A percentile compares a stretch with the other conserved stretches of the same genome.
These are phyloP conservation scores for Megaceryle alcyon DNA, from an alignment of 2,797 vertebrate species.

Conservation along the genomic window DNA sequence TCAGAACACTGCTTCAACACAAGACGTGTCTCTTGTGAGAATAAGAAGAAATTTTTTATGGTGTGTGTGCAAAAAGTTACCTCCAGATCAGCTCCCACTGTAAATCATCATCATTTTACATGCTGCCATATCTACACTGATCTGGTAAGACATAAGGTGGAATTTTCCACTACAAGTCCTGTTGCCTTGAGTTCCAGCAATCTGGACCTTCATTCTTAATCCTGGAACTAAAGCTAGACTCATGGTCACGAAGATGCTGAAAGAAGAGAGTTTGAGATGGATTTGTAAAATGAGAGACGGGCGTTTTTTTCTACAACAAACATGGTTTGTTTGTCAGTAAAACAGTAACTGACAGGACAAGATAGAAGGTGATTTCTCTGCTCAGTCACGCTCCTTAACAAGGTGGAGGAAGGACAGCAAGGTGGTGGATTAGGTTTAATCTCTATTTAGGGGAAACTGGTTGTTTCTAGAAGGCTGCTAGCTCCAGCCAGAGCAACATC, in stretches of 20 bases:
- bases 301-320: background rate
- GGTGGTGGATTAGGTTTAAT: background rate
- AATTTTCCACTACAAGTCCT: constrained; percentile 45
- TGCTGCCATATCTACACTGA: background rate
- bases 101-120: constrained; percentile 30
- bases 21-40: background rate
- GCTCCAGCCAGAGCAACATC: background rate
- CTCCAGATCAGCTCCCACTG: constrained; percentile 40
- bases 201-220: constrained; percentile 41
- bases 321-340: background rate
- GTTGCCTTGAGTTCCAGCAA: constrained; percentile 13
- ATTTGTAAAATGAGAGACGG: background rate
- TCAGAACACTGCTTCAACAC: background rate
- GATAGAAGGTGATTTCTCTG: background rate
- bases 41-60: background rate
- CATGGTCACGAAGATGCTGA: background rate
- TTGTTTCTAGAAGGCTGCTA: background rate
- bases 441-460: background rate
- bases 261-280: background rate
- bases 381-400: background rate
- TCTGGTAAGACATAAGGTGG: constrained; percentile 34
- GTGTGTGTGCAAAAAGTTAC: background rate
- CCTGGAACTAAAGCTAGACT: constrained; percentile 8
- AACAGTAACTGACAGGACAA: background rate
- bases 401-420: background rate